Conservation (phyloP, 1,140 invertebrate species). For the Batillaria attramentaria region DNA sequence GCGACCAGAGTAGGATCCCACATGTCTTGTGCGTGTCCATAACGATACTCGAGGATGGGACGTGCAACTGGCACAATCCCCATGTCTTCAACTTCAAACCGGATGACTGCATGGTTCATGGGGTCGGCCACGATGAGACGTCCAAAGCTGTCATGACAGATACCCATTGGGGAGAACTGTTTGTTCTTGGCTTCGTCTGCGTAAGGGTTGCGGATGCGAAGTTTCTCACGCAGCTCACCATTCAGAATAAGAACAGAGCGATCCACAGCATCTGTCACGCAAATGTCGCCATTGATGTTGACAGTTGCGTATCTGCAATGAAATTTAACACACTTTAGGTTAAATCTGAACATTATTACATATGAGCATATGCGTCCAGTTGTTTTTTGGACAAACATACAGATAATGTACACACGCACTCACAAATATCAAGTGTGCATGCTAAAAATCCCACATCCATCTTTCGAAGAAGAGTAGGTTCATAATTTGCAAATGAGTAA, state of each 20-base stretch:
- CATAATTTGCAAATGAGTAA: neutral
- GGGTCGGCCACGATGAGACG: conserved; percentile 26
- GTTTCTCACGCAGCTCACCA: neutral
- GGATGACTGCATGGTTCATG: neutral
- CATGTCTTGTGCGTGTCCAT: neutral
- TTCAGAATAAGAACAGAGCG: neutral
- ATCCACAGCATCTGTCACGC: conserved; percentile 19
- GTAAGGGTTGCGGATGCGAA: conserved; percentile 25
- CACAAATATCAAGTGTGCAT: too few species aligned
- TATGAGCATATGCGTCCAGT: too few species aligned
- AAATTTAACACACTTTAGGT: too few species aligned
- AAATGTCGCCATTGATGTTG: conserved; percentile 28
- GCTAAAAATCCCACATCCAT: too few species aligned
- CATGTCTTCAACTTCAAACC: neutral
- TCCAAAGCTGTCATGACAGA: conserved; percentile 28
- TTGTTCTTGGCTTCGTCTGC: neutral
- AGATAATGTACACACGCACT: neutral
- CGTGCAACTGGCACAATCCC: neutral
- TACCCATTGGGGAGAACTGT: conserved; percentile 20
- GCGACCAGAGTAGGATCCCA: conserved; percentile 11
- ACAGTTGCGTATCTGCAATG: conserved; percentile 17
- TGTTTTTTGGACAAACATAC: neutral
- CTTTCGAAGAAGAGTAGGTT: too few species aligned
- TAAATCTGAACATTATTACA: too few species aligned
- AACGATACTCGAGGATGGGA: neutral